Evolutionary conservation across 2,888 invertebrate species (phyloP), one percentile per base, ranked within the genome.

Genomic region (Quadroppia sp.): DNA sequence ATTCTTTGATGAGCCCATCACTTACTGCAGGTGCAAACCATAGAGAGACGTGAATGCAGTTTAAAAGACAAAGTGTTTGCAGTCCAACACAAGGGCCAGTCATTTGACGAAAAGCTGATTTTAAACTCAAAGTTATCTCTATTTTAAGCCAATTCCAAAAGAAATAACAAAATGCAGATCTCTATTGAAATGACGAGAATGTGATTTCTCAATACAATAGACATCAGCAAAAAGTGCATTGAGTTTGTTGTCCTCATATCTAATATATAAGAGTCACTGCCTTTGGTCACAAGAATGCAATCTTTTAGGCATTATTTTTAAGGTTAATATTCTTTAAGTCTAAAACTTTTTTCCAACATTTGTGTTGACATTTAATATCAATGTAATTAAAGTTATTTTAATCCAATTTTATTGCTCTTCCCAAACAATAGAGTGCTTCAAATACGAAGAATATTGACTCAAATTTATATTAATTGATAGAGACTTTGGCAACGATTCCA

Each of bases 111-210:
- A n/a, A 50, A 6, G 20, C 15, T 20, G n/a, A n/a, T n/a, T n/a
- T 20, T 50, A 20, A n/a, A 20, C 50, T 50, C 50, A 50, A 48
- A 48, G 50, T 50, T 50, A 50, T 50, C 50, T n/a, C 50, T 50
- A 50, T 50, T 50, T 50, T 50, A 50, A 50, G 50, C 50, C 20
- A n/a, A n/a, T 20, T 50, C 15, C 6, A 50, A 36, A n/a, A 50
- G 50, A 50, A 50, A 50, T 50, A 50, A 50, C 50, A 50, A 50
- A 50, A 4, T 36, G 6, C 11, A 36, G 36, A 36, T 4, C 50
- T 50, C 20, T 50, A 50, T 50, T 50, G 50, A 50, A 50, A n/a
- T 50, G n/a, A 50, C n/a, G 50, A 50, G 50, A 50, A n/a, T 50
- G n/a, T 50, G 3, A 36, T 36, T 36, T 36, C 36, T 36, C 11